Evolutionary conservation across 2,888 invertebrate species (phyloP).

Genomic region (Agrochola litura): DNA sequence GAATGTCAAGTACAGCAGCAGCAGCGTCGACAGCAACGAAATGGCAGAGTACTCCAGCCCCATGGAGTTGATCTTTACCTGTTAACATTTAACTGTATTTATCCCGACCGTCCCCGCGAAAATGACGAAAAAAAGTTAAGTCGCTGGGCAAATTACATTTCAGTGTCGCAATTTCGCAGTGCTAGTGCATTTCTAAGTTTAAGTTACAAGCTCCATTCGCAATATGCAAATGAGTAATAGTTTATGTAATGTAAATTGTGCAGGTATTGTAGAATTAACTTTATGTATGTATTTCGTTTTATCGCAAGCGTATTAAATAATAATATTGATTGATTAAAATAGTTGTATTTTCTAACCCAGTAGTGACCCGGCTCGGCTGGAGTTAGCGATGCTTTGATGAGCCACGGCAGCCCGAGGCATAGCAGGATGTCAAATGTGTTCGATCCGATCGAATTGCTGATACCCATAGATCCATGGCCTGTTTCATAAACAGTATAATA

Average conservation of each 20-base stretch:
- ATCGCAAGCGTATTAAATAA: conserved; percentile 15
- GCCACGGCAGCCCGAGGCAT: conserved; percentile 96
- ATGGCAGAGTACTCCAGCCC: conserved; percentile 97
- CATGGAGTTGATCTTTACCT: conserved; percentile 96
- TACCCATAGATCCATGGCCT: conserved; percentile 98
- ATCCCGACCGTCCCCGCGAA: conserved; percentile 38
- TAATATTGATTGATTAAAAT: conserved; percentile 17
- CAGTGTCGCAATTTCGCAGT: conserved; percentile 60
- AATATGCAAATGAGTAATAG: conserved; percentile 31
- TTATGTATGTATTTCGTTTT: not conserved
- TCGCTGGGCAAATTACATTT: conserved; percentile 60
- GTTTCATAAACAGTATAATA: conserved; percentile 44
- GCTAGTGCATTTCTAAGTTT: conserved; percentile 42
- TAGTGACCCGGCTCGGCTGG: conserved; percentile 95
- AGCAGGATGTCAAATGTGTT: conserved; percentile 97
- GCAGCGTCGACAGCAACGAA: conserved; percentile 95
- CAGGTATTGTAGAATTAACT: not conserved
- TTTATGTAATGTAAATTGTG: conserved; percentile 10
- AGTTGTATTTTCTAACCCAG: conserved; percentile 89
- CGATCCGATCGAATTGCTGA: conserved; percentile 97
- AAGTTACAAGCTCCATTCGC: conserved; percentile 61
- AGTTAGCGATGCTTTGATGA: conserved; percentile 96
- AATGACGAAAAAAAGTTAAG: conserved; percentile 11
- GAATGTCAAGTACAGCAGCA: conserved; percentile 95
- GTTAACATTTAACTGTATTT: conserved; percentile 65